These are phyloP conservation scores for Callyntrura guangdongensis DNA, from an alignment of 2,888 invertebrate species.

Conservation along the genomic window DNA sequence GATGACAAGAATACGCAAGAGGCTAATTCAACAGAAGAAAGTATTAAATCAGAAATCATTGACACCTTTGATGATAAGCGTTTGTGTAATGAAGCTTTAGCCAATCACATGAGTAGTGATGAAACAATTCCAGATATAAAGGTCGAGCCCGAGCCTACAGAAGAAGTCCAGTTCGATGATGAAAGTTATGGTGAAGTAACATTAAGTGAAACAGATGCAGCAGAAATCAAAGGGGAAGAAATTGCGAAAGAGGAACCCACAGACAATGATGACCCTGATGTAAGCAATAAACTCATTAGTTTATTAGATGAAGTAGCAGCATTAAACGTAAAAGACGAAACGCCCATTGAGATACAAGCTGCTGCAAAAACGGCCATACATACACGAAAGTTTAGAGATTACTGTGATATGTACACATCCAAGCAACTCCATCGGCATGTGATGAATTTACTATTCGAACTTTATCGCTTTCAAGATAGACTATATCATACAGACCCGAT, in stretches of 20 bases:
- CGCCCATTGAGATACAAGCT: constrained; percentile 42
- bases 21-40: no score
- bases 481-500: constrained; percentile 88
- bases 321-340: background rate
- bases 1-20: no score
- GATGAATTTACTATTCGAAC: constrained; percentile 87
- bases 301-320: constrained; percentile 53
- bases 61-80: no score
- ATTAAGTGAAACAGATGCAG: no score
- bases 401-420: constrained; percentile 89
- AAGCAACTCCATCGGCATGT: constrained; percentile 87
- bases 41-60: no score
- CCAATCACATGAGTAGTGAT: no score
- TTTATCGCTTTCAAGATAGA: constrained; percentile 89
- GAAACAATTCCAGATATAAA: no score
- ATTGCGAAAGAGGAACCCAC: no score
- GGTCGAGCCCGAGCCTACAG: background rate
- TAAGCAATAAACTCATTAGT: constrained; percentile 25
- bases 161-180: background rate
- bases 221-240: background rate
- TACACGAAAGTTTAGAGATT: constrained; percentile 85
- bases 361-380: constrained; percentile 80
- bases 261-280: constrained; percentile 3
- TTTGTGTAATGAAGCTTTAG: no score
- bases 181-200: background rate